A percentile compares a stretch with the other conserved stretches of the same genome.
These are phyloP conservation scores for Calypte anna DNA, from an alignment of 2,113 vertebrate genomes.

Conservation along the genomic window DNA sequence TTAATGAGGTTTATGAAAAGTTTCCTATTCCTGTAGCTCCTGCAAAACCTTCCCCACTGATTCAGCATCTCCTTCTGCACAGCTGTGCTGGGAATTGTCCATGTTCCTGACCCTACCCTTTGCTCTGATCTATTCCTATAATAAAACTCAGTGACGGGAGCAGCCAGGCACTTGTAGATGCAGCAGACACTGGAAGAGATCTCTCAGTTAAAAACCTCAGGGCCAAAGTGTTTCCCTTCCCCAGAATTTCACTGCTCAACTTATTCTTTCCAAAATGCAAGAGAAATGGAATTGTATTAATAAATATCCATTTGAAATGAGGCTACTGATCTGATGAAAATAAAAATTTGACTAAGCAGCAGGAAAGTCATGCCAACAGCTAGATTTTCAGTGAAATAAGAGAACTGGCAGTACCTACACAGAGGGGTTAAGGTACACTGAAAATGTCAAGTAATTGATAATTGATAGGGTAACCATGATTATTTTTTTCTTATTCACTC, in stretches of 20 bases:
- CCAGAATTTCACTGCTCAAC: not conserved
- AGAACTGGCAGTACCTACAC: not conserved
- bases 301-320: not conserved
- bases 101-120: not conserved
- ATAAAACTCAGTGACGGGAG: not conserved
- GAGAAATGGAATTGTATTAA: not conserved
- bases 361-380: not conserved
- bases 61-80: not conserved
- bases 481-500: conserved; percentile 42
- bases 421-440: not conserved
- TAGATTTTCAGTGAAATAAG: conserved; percentile 4
- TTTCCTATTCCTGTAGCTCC: not conserved
- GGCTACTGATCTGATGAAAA: not conserved
- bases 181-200: not conserved
- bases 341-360: not conserved
- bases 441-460: not conserved
- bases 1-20: not conserved
- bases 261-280: not conserved
- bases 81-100: not conserved
- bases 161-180: not conserved
- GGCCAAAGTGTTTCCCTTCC: not conserved
- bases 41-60: not conserved
- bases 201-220: not conserved
- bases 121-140: not conserved
- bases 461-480: conserved; percentile 2